These are phyloP conservation scores for Globicephala melas DNA, from an alignment of 2,113 vertebrate species.

Conservation along the genomic window DNA sequence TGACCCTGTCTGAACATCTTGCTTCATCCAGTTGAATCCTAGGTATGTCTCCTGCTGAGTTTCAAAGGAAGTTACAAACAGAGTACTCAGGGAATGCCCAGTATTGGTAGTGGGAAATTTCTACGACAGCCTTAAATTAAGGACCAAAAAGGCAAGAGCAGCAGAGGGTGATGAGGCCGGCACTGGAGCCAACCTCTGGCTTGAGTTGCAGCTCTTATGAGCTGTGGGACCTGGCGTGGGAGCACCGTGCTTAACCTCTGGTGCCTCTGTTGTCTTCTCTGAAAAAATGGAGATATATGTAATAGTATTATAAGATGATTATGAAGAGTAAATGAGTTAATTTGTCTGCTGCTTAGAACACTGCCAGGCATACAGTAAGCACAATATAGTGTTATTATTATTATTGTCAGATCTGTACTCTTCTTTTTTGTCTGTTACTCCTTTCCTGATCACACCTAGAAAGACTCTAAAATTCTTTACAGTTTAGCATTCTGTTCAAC, in stretches of 20 bases:
- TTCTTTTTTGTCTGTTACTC: not conserved
- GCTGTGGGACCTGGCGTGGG: not conserved
- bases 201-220: not conserved
- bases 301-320: not conserved
- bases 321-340: not conserved
- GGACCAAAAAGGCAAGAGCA: not conserved
- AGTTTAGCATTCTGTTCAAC: not conserved
- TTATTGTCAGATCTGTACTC: not conserved
- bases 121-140: not conserved
- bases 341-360: not conserved
- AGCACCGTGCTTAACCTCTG: not conserved
- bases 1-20: constrained; percentile 41
- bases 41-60: not conserved
- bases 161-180: not conserved
- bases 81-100: not conserved
- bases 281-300: not conserved
- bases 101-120: rapidly evolving
- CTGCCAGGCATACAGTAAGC: not conserved
- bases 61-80: not conserved
- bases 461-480: not conserved
- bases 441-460: not conserved
- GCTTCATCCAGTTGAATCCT: not conserved
- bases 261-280: not conserved
- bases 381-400: not conserved
- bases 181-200: not conserved